Conservation (phyloP, 2,888 invertebrate genomes). For the Ichneumoninae sp. region DNA sequence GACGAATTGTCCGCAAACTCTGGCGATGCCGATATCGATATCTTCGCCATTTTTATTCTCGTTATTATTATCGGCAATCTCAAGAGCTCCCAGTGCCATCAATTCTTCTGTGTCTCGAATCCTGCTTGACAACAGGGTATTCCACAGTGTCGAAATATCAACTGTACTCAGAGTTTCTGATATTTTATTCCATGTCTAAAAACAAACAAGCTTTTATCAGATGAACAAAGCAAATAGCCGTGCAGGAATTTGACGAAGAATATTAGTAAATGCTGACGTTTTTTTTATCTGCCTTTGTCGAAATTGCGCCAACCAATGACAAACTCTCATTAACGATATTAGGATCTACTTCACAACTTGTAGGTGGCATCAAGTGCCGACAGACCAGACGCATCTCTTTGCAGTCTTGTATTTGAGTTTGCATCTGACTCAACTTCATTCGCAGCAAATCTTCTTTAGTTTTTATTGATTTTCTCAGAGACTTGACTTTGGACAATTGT, state of each 20-base stretch:
- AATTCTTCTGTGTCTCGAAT: constrained; percentile 74
- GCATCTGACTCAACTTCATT: constrained; percentile 74
- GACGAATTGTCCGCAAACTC: constrained; percentile 75
- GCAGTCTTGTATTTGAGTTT: constrained; percentile 74
- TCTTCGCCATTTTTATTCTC: constrained; percentile 52
- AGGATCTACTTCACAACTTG: constrained; percentile 73
- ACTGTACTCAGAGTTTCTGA: constrained; percentile 72
- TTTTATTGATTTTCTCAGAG: constrained; percentile 64
- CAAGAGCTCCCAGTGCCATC: constrained; percentile 71
- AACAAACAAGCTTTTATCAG: constrained; percentile 31
- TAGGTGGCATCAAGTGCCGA: constrained; percentile 77
- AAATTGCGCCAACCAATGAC: constrained; percentile 73
- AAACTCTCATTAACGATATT: constrained; percentile 74
- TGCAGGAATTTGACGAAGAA: not conserved
- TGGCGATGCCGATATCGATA: constrained; percentile 75
- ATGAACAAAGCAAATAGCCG: constrained; percentile 14
- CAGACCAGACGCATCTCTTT: constrained; percentile 77
- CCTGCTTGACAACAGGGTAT: constrained; percentile 74
- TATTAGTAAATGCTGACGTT: constrained; percentile 70
- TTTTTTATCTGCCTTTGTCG: constrained; percentile 75
- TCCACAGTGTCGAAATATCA: constrained; percentile 77
- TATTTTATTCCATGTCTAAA: constrained; percentile 76
- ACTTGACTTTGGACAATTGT: constrained; percentile 71
- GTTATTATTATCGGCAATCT: constrained; percentile 41
- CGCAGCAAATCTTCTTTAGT: constrained; percentile 74